phyloP scores from a whole-genome alignment of 2,888 invertebrate species.

The Trachelus stipa region DNA sequence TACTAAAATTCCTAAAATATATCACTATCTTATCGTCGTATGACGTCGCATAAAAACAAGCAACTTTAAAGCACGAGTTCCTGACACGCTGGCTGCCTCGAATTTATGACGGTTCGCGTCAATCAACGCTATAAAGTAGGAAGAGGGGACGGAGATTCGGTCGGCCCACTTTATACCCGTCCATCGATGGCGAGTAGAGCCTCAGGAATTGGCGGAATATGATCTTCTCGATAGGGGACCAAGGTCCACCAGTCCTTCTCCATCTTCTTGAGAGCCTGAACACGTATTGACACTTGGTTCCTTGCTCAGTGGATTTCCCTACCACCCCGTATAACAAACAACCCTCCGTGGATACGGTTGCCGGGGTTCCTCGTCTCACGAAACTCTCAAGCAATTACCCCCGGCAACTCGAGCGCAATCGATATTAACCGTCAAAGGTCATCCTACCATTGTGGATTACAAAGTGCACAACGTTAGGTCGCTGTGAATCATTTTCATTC shows the following conservation, averaged over 20 bases:
- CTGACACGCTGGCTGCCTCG: too few species aligned
- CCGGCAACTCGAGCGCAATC: slow-evolving; percentile 16
- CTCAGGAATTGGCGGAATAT: slow-evolving; percentile 68
- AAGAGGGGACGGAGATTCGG: too few species aligned
- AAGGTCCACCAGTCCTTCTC: slow-evolving; percentile 63
- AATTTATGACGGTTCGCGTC: too few species aligned
- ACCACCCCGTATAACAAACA: slow-evolving; percentile 41
- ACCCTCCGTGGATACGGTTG: slow-evolving; percentile 56
- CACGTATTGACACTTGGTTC: background rate
- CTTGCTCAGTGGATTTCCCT: background rate
- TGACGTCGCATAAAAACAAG: too few species aligned
- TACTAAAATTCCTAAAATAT: too few species aligned
- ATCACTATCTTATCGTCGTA: too few species aligned
- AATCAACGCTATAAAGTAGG: too few species aligned
- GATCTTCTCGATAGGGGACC: slow-evolving; percentile 45
- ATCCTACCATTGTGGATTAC: too few species aligned
- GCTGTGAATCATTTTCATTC: too few species aligned
- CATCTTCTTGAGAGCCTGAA: slow-evolving; percentile 34
- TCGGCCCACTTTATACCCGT: slow-evolving; percentile 65
- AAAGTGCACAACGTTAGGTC: too few species aligned
- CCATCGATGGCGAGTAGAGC: slow-evolving; percentile 73
- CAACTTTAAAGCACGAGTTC: too few species aligned
- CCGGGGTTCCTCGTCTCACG: slow-evolving; percentile 37
- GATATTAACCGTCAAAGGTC: background rate
- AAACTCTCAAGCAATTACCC: too few species aligned